A percentile compares a stretch with the other conserved stretches of the same genome.
Evolutionary conservation across 2,797 vertebrate species (phyloP).

Genomic region (Syndactyla subalaris): DNA sequence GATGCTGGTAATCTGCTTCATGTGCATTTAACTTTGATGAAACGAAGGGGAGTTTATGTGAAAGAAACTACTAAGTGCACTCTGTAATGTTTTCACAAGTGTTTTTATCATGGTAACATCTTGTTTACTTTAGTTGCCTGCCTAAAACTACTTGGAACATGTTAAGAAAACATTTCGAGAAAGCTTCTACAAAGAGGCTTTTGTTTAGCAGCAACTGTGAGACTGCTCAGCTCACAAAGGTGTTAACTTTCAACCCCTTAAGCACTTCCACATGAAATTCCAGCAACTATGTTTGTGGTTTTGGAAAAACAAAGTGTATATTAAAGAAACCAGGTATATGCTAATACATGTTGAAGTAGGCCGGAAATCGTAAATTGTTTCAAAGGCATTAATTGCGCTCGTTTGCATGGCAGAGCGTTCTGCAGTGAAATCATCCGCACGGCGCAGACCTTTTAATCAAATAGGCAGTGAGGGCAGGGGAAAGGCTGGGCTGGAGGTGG

Average conservation of each 20-base stretch:
- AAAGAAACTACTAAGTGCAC: constrained; percentile 89
- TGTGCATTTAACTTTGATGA: constrained; percentile 71
- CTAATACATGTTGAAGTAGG: constrained; percentile 79
- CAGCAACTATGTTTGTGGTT: constrained; percentile 85
- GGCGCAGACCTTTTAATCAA: constrained; percentile 19
- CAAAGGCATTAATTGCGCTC: constrained; percentile 76
- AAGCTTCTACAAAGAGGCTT: constrained; percentile 96
- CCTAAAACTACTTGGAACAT: constrained; percentile 99
- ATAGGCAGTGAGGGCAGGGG: constrained; percentile 29
- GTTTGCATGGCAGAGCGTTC: constrained; percentile 69
- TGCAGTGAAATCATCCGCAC: constrained; percentile 58
- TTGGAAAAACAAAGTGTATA: constrained; percentile 85
- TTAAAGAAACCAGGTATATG: constrained; percentile 86
- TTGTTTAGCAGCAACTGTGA: constrained; percentile 91
- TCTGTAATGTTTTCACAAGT: constrained; percentile 98
- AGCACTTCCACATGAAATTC: constrained; percentile 98
- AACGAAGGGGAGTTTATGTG: constrained; percentile 77
- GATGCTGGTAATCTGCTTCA: constrained; percentile 56
- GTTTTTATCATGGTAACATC: constrained; percentile 99
- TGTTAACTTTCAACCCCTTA: constrained; percentile 99
- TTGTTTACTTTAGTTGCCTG: constrained; percentile 99
- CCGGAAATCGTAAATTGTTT: constrained; percentile 83
- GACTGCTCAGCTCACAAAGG: constrained; percentile 91
- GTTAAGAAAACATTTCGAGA: constrained; percentile 99
- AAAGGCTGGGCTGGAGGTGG: neutral